Percentiles rank a stretch among this genome's conserved stretches.
These are phyloP conservation scores for Panzeria rudis DNA, from an alignment of 2,888 invertebrate genomes.

Conservation along the genomic window DNA sequence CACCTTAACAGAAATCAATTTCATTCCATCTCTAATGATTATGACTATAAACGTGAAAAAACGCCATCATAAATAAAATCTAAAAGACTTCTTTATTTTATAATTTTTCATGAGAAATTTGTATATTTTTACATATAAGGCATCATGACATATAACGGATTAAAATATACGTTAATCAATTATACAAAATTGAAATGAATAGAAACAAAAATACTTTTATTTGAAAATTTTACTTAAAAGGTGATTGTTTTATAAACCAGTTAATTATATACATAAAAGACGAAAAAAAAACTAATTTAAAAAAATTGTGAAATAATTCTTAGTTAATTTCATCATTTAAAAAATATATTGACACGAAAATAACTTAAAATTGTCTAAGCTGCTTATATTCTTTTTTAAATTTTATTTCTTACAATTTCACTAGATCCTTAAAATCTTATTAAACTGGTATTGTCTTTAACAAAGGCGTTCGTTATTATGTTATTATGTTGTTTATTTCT, in stretches of 20 bases:
- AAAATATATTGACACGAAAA: background rate
- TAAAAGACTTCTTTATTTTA: conserved; percentile 1
- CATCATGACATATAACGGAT: conserved; percentile 24
- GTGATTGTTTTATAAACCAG: conserved; percentile 32
- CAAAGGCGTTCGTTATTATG: conserved; percentile 37
- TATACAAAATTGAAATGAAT: background rate
- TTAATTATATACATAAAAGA: conserved; percentile 16
- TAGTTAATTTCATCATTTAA: conserved; percentile 35
- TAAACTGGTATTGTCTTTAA: background rate
- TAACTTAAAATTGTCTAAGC: background rate
- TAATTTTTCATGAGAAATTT: conserved; percentile 3
- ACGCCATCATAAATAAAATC: background rate
- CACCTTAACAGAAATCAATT: too few relatives aligned
- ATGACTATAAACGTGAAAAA: too few relatives aligned
- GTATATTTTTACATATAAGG: conserved; percentile 7
- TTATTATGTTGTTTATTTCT: conserved; percentile 4
- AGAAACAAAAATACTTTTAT: background rate
- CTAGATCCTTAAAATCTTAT: conserved; percentile 33
- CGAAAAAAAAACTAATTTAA: background rate
- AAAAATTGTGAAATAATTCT: conserved; percentile 47
- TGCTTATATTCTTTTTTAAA: background rate
- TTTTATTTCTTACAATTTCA: background rate
- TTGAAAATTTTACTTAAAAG: conserved; percentile 29
- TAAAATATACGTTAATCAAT: conserved; percentile 18
- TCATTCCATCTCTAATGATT: too few relatives aligned